These are phyloP conservation scores for Nylanderia fulva DNA, from an alignment of 1,140 invertebrate genomes.

Conservation along the genomic window DNA sequence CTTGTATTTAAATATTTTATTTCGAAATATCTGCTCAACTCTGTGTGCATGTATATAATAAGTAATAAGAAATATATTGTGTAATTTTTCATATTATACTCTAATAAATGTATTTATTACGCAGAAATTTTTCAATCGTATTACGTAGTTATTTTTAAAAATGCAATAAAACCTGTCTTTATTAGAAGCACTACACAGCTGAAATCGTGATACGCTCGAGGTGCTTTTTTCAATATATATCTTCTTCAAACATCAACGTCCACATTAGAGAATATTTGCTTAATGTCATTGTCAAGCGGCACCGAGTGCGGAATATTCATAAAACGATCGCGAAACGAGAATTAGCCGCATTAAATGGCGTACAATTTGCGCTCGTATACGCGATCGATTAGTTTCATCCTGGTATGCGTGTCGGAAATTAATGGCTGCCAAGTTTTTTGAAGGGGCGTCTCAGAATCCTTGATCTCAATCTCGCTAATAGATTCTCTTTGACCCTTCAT, in stretches of 20 bases:
- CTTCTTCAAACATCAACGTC: neutral
- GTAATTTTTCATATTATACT: neutral
- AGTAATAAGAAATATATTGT: neutral
- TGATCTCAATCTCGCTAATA: slow-evolving; percentile 32
- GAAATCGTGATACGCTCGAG: neutral
- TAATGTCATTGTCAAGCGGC: slow-evolving; percentile 3
- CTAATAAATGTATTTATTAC: neutral
- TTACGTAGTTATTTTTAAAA: neutral
- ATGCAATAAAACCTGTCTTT: neutral
- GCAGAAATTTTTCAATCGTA: neutral
- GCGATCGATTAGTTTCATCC: slow-evolving; percentile 14
- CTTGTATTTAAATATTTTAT: too few species aligned
- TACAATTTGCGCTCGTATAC: neutral
- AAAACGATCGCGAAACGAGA: neutral
- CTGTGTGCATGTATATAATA: too few species aligned
- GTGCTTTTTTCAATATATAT: neutral
- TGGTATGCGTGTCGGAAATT: slow-evolving; percentile 21
- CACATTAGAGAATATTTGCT: slow-evolving; percentile 6
- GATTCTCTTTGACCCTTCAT: neutral
- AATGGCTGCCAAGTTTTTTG: neutral
- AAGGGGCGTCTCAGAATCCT: neutral
- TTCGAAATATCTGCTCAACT: too few species aligned
- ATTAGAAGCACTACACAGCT: too few species aligned
- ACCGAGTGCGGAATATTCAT: slow-evolving; percentile 8
- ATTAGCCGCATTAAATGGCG: slow-evolving; percentile 23